A percentile compares a stretch with the other conserved stretches of the same genome.
Conservation (phyloP, 2,797 vertebrate genomes). For the Meda fulgida region DNA sequence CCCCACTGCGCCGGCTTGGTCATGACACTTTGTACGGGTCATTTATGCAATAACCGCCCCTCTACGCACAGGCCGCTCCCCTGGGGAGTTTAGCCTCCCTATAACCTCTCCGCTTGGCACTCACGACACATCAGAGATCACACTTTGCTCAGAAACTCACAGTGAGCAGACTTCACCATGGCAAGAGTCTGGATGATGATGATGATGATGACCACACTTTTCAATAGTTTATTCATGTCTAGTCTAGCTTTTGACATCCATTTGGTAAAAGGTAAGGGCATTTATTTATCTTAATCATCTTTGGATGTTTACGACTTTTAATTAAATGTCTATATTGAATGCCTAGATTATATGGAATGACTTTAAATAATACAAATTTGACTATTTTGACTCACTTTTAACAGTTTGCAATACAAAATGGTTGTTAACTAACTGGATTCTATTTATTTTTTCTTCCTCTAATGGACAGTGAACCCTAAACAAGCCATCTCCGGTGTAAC, state of each 20-base stretch:
- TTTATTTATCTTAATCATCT: neutral
- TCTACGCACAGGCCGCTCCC: conserved; percentile 43
- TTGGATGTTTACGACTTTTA: neutral
- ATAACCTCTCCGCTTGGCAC: conserved; percentile 71
- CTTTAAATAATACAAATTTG: neutral
- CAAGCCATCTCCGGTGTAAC: conserved; percentile 71
- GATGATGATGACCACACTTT: conserved; percentile 26
- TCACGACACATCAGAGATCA: conserved; percentile 54
- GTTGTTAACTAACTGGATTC: neutral
- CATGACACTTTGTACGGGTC: conserved; percentile 50
- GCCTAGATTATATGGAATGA: neutral
- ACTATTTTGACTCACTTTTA: neutral
- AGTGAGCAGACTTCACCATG: conserved; percentile 55
- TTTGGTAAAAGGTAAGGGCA: conserved; percentile 68
- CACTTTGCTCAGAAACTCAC: conserved; percentile 32
- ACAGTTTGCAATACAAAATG: neutral
- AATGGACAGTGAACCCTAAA: conserved; percentile 68
- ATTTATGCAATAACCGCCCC: conserved; percentile 56
- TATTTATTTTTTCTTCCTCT: neutral
- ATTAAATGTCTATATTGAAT: neutral
- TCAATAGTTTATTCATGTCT: conserved; percentile 54
- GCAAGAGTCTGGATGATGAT: conserved; percentile 58
- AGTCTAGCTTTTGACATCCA: conserved; percentile 45
- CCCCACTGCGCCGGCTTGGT: conserved; percentile 59
- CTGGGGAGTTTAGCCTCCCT: conserved; percentile 67